Conservation (phyloP, 2,113 vertebrate genomes). For the mouse (Mus musculus) region GRCm39 chr4:68375001-68375500, state of each 20-base stretch:
- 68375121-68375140: background rate
- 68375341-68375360: background rate
- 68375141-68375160: background rate
- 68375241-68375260: background rate
- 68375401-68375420: background rate
- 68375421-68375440: background rate
- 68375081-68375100: background rate
- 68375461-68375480: background rate
- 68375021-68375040: conserved; percentile 29
- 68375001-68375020: conserved; percentile 8
- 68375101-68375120: background rate
- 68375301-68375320: background rate
- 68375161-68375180: background rate
- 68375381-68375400: background rate
- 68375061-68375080: conserved; percentile 49
- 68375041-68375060: background rate
- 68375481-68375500: background rate
- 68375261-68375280: background rate
- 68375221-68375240: background rate
- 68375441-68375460: background rate
- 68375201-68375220: background rate
- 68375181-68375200: background rate
- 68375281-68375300: background rate
- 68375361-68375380: background rate
- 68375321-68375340: background rate